Evolutionary conservation across 2,113 vertebrate species (phyloP), one percentile per base, ranked within the genome.

Genomic region (Hyperopisus bebe): DNA sequence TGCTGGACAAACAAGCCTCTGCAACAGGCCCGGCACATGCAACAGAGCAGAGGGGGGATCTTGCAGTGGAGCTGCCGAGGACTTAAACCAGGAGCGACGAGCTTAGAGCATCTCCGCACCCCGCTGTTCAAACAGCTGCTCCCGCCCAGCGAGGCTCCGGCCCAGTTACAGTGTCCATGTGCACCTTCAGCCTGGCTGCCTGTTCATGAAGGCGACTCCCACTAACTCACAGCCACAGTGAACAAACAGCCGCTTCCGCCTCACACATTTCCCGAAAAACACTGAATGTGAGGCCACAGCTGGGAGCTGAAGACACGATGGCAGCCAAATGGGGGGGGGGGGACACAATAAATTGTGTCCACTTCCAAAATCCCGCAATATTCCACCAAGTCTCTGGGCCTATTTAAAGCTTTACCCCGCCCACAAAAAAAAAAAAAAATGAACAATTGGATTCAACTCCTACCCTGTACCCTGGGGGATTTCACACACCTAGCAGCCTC

Each of bases 121-220:
- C 51, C n/a, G 51, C 31, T 27, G 86, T 87, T 87, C 42, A 87
- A 53, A 53, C 86, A 55, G 13, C 27, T 6, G 31, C 55, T 62
- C 53, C 31, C 53, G 13, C 42, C 17, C 50, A 9, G 51, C 62
- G 24, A 44, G 8, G 77, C 77, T n/a, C 92, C 94, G 93, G 94
- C 94, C 94, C 93, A 94, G 94, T 17, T 91, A 92, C 15, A 77
- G 13, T 31, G 5, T 15, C 15, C 0, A 1, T 1, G 5, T n/a
- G 31, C 70, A 5, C 24, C 70, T 39, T 77, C 70, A 77, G 15
- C n/a, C n/a, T n/a, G n/a, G 11, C 47, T 50, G 31, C 27, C 21
- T 9, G 27, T 17, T 15, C 27, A 39, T 24, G 1, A 7, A 55
- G 17, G 70, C 5, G n/a, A 77, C 35, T 77, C 70, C 15, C 15